Evolutionary conservation across 2,888 invertebrate species (phyloP), one percentile per base, ranked within the genome.

Genomic region (Pimpla rufipes): DNA sequence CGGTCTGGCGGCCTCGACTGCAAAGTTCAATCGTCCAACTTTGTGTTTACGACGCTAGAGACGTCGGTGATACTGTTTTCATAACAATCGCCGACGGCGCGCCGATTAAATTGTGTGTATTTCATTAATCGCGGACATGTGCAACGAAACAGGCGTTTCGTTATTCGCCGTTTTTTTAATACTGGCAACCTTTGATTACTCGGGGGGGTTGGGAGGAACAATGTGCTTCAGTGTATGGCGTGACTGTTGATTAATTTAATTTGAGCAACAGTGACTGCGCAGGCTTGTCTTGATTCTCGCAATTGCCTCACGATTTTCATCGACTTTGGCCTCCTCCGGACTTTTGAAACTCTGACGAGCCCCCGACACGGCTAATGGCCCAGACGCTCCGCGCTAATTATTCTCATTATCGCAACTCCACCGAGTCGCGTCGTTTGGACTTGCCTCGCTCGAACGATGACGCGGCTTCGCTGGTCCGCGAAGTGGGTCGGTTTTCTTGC

Each of bases 1-100:
- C 21, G 5, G 64, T 70, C 45, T 64, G 37, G 23, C 35, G 57
- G 40, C 40, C 40, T 16, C n/a, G 21, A 52, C 52, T 67, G 21
- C 81, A 81, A 81, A 78, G 81, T 81, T 81, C 81, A 77, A 71
- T 67, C 59, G 55, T 62, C 35, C 66, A 68, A 45, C 37, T 59
- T 57, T 78, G 37, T 40, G 21, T 35, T 52, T 7, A 5, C 50
- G 50, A 8, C 21, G 18, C 50, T 16, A 57, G n/a, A 47, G 18
- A 4, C n/a, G 35, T n/a, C 29, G 29, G 29, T 18, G 57, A 50
- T 68, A n/a, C 64, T 74, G 18, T 67, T 74, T 73, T 52, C 29
- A 59, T 67, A 67, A 62, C 71, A 59, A 67, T 74, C 13, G 68
- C 29, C 55, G 29, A 11, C 57, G 29, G 4, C 35, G 3, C 35